Evolutionary conservation across 1,140 invertebrate species (phyloP), one percentile per base, ranked within the genome.

Genomic region (Lepidostoma basale): DNA sequence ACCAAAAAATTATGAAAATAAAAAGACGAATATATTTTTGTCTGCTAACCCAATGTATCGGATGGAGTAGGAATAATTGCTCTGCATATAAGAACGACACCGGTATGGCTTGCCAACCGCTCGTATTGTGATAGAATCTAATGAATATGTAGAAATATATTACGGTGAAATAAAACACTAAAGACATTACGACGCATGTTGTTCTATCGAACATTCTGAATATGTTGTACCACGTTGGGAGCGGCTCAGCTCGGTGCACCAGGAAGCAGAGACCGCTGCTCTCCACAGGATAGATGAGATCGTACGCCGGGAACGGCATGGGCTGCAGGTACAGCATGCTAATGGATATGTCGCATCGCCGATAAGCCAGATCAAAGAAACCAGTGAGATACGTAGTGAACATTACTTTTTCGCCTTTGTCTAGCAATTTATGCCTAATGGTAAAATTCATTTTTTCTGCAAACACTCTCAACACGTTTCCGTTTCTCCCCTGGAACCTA

Each of bases 251-350:
- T 42, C 62, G 54, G 14, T 73, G 71, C 1, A 70, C 64, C 2
- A 69, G 12, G 40, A 73, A 73, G 25, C 71, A 73, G 8, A 69
- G 26, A 8, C 71, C 71, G 23, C 67, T 67, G 10, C 60, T 52
- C 62, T 73, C 71, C 12, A 63, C 47, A 3, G 71, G 67, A 49
- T 69, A 73, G 8, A 58, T 26, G 6, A 66, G 28, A 23, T 63
- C 44, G 4, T 67, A 42, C 25, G 39, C 16, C 10, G 68, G 67
- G 60, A 45, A 73, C 12, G 67, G 44, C 23, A 64, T 23, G 9
- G 40, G 58, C 28, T 59, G 3, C 14, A 69, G 23, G 45, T 69
- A 73, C 14, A 73, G 36, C 0, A 9, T 47, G 16, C 54, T 60
- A 3, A 52, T 22, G 25, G n/a, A 23, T 16, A 70, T 39, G 45